These are phyloP conservation scores for Pollimyrus isidori DNA, from an alignment of 2,113 vertebrate species.

Conservation along the genomic window DNA sequence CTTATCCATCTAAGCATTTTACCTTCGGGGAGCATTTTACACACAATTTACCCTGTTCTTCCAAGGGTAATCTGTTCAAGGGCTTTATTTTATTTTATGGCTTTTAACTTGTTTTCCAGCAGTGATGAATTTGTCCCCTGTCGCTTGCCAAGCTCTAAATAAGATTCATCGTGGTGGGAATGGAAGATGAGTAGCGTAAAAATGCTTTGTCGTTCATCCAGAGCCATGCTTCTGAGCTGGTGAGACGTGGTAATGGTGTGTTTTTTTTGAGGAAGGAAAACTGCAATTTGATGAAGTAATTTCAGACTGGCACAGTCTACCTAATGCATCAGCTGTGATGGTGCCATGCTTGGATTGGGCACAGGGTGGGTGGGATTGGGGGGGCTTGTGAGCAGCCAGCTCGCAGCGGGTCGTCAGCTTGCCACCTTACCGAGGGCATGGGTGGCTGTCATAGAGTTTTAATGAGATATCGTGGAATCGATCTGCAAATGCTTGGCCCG, in stretches of 20 bases:
- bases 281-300: neutral
- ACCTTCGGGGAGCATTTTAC: neutral
- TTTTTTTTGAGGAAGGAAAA: neutral
- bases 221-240: neutral
- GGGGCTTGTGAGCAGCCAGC: conserved; percentile 13
- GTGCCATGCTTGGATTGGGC: neutral
- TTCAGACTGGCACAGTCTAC: neutral
- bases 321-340: neutral
- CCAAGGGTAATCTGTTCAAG: conserved; percentile 16
- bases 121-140: conserved; percentile 24
- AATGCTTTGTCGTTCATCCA: conserved; percentile 19
- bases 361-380: conserved; percentile 29
- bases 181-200: conserved; percentile 20
- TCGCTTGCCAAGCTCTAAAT: conserved; percentile 1
- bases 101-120: neutral
- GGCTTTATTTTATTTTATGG: conserved; percentile 21
- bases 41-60: conserved; percentile 4
- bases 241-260: neutral
- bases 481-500: neutral
- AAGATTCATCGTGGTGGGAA: conserved; percentile 24
- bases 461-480: neutral
- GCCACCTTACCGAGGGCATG: neutral
- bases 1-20: neutral
- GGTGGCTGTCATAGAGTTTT: neutral
- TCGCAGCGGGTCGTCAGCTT: neutral